Evolutionary conservation across 2,888 invertebrate genomes (phyloP), one percentile per base, ranked within the genome.

Genomic region (Rhyacophila evoluta): DNA sequence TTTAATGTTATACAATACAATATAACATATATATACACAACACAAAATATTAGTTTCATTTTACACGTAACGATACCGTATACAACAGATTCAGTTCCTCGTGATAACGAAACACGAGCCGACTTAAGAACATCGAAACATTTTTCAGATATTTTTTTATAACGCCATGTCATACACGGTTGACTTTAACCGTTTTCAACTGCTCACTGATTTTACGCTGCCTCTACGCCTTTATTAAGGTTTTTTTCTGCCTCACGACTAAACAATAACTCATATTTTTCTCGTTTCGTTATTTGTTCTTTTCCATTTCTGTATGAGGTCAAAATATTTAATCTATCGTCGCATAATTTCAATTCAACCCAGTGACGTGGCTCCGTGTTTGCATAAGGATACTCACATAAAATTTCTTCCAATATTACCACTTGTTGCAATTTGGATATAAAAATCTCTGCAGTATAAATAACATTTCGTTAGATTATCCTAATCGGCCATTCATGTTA

Each of bases 261-360:
- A 55, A 55, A 55, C 55, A 55, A 55, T 55, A 55, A 55, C 55
- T 55, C 55, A 55, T 55, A 55, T 55, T 55, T 55, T 55, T 55
- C 55, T 55, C 55, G 55, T 55, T 55, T 55, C 19, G 55, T 8
- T 55, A 55, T 55, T 55, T 55, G 15, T 55, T 55, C 55, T 55
- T 55, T 55, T 55, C 19, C 55, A 55, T 55, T 55, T 55, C 55
- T 55, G 15, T 55, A 55, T 55, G 55, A 55, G 55, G 55, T 55
- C 55, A 55, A 55, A 25, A 5, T 15, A 55, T 55, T 19, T 55
- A 55, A 55, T 55, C 55, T 19, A 55, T 19, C 15, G 19, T 19
- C 55, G 55, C 19, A 55, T 55, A 55, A 55, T 55, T 55, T 55
- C 55, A 55, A 55, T 55, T 25, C 55, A 6, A 25, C 10, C 55